Percentiles rank a stretch among this genome's conserved stretches.
These are phyloP conservation scores for Zosterops hypoxanthus DNA, from an alignment of 2,113 vertebrate genomes.

Conservation along the genomic window DNA sequence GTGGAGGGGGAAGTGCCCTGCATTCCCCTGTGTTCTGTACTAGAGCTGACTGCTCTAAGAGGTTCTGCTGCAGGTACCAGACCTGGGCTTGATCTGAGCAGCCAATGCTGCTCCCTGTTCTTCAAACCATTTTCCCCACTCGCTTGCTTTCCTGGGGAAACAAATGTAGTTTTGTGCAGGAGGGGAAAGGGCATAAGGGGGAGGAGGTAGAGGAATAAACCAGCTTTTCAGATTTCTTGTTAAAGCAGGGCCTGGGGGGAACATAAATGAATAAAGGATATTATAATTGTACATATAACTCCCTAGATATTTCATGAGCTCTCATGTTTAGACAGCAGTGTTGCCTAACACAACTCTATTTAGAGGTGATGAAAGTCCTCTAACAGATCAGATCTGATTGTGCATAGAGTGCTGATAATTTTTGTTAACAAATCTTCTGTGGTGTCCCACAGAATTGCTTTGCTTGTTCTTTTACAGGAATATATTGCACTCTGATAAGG, in stretches of 20 bases:
- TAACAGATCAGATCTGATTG: not conserved
- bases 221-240: not conserved
- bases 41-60: not conserved
- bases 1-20: not conserved
- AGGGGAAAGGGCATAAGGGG: not conserved
- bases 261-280: not conserved
- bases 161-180: not conserved
- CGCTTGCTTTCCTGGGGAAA: not conserved
- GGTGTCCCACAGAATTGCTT: not conserved
- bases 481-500: not conserved
- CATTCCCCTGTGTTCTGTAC: not conserved
- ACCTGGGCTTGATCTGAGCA: not conserved
- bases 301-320: not conserved
- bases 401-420: not conserved
- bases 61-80: not conserved
- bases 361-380: not conserved
- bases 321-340: not conserved
- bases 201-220: not conserved
- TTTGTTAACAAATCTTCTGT: not conserved
- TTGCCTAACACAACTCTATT: not conserved
- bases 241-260: not conserved
- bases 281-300: not conserved
- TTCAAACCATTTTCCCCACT: not conserved
- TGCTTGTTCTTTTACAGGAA: not conserved
- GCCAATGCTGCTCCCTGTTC: not conserved